Evolutionary conservation across 2,113 vertebrate genomes (phyloP).

Genomic region (Carollia perspicillata): DNA sequence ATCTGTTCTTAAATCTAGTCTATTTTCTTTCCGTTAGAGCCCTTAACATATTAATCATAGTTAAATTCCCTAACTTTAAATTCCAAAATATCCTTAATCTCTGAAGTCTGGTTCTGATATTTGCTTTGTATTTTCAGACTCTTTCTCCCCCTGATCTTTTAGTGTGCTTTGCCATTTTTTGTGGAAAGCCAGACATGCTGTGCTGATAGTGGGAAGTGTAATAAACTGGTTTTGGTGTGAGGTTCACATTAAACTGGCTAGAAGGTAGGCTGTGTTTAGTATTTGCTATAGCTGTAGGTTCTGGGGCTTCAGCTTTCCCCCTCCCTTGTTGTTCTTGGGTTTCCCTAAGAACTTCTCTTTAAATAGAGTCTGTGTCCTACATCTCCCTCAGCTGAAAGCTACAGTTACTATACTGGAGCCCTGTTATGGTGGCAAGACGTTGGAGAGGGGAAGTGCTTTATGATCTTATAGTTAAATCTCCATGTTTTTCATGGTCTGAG

Average conservation of each 20-base stretch:
- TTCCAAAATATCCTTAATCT: neutral
- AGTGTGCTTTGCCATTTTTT: neutral
- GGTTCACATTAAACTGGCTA: neutral
- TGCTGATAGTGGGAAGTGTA: neutral
- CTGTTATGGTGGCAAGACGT: neutral
- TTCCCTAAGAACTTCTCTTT: neutral
- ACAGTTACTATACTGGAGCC: neutral
- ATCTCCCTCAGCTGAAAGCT: neutral
- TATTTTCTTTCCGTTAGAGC: neutral
- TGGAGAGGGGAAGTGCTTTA: neutral
- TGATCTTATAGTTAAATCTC: neutral
- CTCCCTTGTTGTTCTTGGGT: neutral
- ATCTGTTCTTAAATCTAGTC: neutral
- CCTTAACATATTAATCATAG: neutral
- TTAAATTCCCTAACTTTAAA: neutral
- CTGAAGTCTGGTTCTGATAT: neutral
- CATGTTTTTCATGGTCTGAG: neutral
- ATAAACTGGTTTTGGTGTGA: neutral
- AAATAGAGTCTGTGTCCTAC: neutral
- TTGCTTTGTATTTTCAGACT: neutral
- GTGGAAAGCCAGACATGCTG: neutral
- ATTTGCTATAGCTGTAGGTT: neutral
- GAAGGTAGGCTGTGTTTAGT: neutral
- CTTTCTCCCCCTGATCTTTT: neutral
- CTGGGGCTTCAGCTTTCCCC: neutral